Conservation (phyloP, 2,888 invertebrate genomes). For the Sceliomorpha sp. region DNA sequence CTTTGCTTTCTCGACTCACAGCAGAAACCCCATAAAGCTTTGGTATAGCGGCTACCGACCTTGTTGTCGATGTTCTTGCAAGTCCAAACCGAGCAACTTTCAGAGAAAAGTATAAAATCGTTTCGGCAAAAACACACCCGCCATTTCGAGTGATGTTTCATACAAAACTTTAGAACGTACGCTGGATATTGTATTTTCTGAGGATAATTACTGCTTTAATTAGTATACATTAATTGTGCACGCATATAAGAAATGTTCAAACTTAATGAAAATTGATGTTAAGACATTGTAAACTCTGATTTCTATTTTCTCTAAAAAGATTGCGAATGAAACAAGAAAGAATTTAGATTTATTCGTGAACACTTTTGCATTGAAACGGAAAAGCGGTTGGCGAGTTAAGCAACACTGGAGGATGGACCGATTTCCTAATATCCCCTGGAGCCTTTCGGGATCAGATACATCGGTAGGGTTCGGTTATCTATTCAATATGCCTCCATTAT, state of each 20-base stretch:
- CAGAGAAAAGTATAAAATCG: too few species aligned
- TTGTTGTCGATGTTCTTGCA: slow-evolving; percentile 5
- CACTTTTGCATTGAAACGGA: slow-evolving; percentile 48
- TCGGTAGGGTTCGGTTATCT: slow-evolving; percentile 75
- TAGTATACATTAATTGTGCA: too few species aligned
- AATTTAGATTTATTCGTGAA: slow-evolving; percentile 55
- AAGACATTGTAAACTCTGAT: too few species aligned
- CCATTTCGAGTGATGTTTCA: background rate
- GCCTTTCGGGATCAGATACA: slow-evolving; percentile 73
- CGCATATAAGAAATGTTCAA: too few species aligned
- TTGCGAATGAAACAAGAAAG: too few species aligned
- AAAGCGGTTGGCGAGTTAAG: slow-evolving; percentile 48
- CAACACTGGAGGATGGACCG: slow-evolving; percentile 58
- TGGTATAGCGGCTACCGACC: slow-evolving; percentile 6
- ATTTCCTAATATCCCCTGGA: slow-evolving; percentile 75
- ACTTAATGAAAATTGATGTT: too few species aligned
- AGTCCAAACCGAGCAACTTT: background rate
- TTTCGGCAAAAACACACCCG: background rate
- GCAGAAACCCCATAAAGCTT: slow-evolving; percentile 48
- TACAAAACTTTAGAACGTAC: too few species aligned
- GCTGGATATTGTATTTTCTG: too few species aligned
- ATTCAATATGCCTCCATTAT: slow-evolving; percentile 79
- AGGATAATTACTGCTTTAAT: too few species aligned
- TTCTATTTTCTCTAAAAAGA: slow-evolving; percentile 12
- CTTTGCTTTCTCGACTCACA: slow-evolving; percentile 56